A percentile compares a stretch with the other conserved stretches of the same genome.
Evolutionary conservation across 2,797 vertebrate genomes (phyloP).

Genomic region (Silurus aristotelis): DNA sequence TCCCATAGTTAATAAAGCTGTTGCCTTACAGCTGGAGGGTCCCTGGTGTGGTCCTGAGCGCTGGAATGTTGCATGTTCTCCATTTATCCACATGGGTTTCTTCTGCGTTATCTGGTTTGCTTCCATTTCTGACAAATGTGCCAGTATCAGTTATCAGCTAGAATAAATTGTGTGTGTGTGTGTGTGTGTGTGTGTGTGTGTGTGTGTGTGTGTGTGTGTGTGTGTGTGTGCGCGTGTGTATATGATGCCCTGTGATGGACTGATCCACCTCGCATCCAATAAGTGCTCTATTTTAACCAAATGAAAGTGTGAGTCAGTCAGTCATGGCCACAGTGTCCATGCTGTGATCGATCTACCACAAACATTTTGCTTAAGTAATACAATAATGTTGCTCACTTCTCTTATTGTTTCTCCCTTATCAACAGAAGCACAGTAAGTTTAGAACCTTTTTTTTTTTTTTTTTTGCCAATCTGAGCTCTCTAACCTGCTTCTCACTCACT

Average conservation of each 20-base stretch:
- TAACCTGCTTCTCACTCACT: neutral
- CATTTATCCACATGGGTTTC: neutral
- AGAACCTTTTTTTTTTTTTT: neutral
- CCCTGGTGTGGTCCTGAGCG: neutral
- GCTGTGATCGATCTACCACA: neutral
- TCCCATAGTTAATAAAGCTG: no score
- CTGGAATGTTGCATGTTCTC: neutral
- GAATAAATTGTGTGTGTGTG: neutral
- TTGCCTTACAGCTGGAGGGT: neutral
- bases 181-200: neutral
- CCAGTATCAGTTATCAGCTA: neutral
- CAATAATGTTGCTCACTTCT: neutral
- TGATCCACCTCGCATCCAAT: neutral
- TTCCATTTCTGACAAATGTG: neutral
- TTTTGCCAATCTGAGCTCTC: neutral
- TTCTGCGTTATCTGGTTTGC: neutral
- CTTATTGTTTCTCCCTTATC: neutral
- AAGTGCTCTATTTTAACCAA: neutral
- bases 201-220: neutral
- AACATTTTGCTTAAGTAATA: neutral
- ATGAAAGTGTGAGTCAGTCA: neutral
- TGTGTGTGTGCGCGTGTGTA: neutral
- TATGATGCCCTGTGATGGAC: neutral
- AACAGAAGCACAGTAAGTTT: neutral
- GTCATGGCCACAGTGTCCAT: neutral